Evolutionary conservation across 2,888 invertebrate genomes (phyloP).

Genomic region (Augochlorella aurata): DNA sequence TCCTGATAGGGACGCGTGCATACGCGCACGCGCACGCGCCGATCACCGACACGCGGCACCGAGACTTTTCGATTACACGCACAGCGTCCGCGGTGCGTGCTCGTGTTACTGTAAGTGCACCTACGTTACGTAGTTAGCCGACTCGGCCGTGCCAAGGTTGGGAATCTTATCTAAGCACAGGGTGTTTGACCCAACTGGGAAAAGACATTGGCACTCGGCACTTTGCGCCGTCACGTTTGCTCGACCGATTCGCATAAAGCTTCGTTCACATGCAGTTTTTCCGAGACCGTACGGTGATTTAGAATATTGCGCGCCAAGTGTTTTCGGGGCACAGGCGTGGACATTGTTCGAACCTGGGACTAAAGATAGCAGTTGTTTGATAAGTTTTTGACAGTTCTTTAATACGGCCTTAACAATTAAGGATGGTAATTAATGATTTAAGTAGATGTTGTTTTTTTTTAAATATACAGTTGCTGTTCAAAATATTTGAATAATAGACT

Average conservation of each 20-base stretch:
- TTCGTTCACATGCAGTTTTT: constrained; percentile 30
- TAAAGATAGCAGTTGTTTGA: too few relatives aligned
- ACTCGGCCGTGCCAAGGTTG: constrained; percentile 74
- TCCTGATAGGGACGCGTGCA: constrained; percentile 21
- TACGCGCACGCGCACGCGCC: background rate
- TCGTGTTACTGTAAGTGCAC: constrained; percentile 39
- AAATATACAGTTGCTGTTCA: too few relatives aligned
- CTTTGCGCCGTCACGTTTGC: constrained; percentile 45
- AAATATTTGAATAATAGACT: too few relatives aligned
- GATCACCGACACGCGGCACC: background rate
- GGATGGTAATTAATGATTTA: too few relatives aligned
- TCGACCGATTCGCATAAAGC: constrained; percentile 46
- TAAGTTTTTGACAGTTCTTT: too few relatives aligned
- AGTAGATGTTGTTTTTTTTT: too few relatives aligned
- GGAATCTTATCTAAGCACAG: constrained; percentile 76
- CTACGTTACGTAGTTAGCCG: constrained; percentile 62
- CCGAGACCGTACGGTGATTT: background rate
- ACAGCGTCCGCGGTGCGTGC: constrained; percentile 22
- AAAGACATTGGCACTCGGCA: constrained; percentile 72
- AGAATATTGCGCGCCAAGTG: background rate
- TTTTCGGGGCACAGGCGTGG: background rate
- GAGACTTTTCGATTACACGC: constrained; percentile 20
- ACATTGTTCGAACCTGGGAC: too few relatives aligned
- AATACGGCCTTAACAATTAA: too few relatives aligned
- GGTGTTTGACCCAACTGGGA: constrained; percentile 77